Evolutionary conservation across 2,113 vertebrate genomes (phyloP), one percentile per base, ranked within the genome.

Genomic region (Neogale vison): DNA sequence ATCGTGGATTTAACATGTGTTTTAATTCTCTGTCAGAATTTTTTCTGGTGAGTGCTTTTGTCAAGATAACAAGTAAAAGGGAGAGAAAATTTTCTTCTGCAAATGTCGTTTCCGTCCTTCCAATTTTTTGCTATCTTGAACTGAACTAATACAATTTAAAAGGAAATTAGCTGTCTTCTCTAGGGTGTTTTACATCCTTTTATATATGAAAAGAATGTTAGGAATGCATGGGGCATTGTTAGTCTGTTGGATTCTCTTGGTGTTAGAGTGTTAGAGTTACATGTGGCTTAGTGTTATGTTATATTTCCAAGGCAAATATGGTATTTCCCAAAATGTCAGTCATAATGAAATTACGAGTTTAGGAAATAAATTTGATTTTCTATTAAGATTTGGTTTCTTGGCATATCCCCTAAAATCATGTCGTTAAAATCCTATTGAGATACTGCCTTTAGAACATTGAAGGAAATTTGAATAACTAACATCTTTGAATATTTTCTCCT

Each of bases 111-210:
- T 95, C 47, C 20, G 39, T 96, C 24, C 7, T 90, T 88, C 34
- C 21, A 84, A n/a, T 55, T 72, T 88, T 97, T 97, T 61, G 47
- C 29, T 95, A 13, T 88, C 61, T 82, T 93, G 23, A 87, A 36
- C 92, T 95, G 26, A 96, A 71, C 12, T 90, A 67, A 90, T 80
- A 57, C 52, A 94, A 85, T 86, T 97, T 95, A 93, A 76, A 88
- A 93, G 93, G 81, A 97, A 94, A 95, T 95, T 63, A 94, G 0
- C 50, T 63, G 14, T 71, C 81, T 90, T 88, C 79, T 96, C 29
- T 90, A 42, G 59, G 61, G 20, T 6, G 6, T 82, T 93, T 93
- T 93, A 24, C 72, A 76, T 79, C 52, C 90, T 69, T 93, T 88
- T 77, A 85, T 84, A 63, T 85, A 71, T 26, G 71, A 95, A 98